Evolutionary conservation across 2,888 invertebrate genomes (phyloP), one percentile per base, ranked within the genome.

Genomic region (Crocallis elinguaria): DNA sequence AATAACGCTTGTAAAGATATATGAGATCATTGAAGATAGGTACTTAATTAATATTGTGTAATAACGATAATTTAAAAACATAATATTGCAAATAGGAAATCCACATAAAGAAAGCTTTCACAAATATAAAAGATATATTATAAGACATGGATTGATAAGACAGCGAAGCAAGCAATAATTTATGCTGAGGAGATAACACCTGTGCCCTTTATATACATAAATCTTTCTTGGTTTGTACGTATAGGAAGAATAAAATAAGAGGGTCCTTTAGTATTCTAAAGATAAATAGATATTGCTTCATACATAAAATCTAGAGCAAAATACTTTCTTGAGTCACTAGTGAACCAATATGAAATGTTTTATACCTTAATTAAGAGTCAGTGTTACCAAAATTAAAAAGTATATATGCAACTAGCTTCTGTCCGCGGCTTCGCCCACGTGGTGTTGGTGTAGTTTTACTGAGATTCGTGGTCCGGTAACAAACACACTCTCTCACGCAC

Each of bases 131-230:
- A 64, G 38, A 65, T 53, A 58, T 60, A 48, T 59, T 59, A 63
- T 52, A 45, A 52, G 59, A 59, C 67, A 62, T 46, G 60, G 19
- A 64, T 66, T 68, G 77, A 80, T 84, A 79, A 71, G 61, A 58
- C 46, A 51, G 49, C 57, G 45, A 63, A 65, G 69, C 70, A 59
- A 67, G 67, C 63, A 72, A 71, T 78, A 73, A 77, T 68, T 77
- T 77, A 81, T 76, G 75, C 65, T 57, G 53, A 46, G 39, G 41
- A 67, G 87, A 86, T 86, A 86, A 80, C 79, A 73, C 71, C 67
- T 68, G 67, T 71, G 71, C 70, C 77, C 77, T 75, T 69, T 66
- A 57, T 69, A 82, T 84, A 57, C 69, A 82, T 84, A 79, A 83
- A 84, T 84, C 75, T 75, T 62, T 75, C 76, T 66, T 58, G 45